Evolutionary conservation across 2,888 invertebrate genomes (phyloP).

Genomic region (Pyrochroa serraticornis): DNA sequence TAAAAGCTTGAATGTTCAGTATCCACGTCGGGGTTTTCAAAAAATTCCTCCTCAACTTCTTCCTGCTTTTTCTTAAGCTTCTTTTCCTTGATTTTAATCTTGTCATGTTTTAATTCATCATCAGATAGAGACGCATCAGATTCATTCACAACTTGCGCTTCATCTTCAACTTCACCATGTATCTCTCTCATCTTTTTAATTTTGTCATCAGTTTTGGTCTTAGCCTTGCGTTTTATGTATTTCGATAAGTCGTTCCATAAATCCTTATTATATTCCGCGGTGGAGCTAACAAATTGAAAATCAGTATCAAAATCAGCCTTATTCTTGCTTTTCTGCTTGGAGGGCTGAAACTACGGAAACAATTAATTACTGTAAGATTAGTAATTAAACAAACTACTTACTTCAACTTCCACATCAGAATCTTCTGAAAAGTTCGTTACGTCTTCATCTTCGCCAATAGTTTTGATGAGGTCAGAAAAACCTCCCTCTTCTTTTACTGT

Average conservation of each 20-base stretch:
- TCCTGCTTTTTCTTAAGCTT: constrained; percentile 58
- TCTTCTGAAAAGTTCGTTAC: constrained; percentile 80
- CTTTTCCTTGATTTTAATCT: constrained; percentile 70
- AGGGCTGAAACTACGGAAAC: constrained; percentile 77
- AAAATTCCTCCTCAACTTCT: constrained; percentile 57
- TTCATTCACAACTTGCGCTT: constrained; percentile 61
- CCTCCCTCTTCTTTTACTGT: constrained; percentile 3
- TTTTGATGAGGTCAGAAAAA: constrained; percentile 66
- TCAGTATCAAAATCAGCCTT: constrained; percentile 79
- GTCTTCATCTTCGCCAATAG: constrained; percentile 83
- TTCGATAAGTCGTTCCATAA: constrained; percentile 50
- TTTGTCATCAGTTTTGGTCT: constrained; percentile 83
- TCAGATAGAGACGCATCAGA: constrained; percentile 74
- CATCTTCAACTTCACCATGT: constrained; percentile 57
- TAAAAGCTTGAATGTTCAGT: constrained; percentile 77
- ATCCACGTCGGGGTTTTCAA: constrained; percentile 73
- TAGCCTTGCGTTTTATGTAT: constrained; percentile 68
- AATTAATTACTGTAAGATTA: neutral
- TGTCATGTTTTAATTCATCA: constrained; percentile 77
- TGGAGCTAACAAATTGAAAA: constrained; percentile 80
- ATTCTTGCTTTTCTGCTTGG: constrained; percentile 71
- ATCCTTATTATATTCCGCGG: constrained; percentile 80
- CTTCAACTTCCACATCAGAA: constrained; percentile 82
- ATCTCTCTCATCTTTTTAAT: constrained; percentile 68
- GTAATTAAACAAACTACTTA: constrained; percentile 51